Evolutionary conservation across 2,888 invertebrate species (phyloP).

Genomic region (Lissocephala sabroskyi): DNA sequence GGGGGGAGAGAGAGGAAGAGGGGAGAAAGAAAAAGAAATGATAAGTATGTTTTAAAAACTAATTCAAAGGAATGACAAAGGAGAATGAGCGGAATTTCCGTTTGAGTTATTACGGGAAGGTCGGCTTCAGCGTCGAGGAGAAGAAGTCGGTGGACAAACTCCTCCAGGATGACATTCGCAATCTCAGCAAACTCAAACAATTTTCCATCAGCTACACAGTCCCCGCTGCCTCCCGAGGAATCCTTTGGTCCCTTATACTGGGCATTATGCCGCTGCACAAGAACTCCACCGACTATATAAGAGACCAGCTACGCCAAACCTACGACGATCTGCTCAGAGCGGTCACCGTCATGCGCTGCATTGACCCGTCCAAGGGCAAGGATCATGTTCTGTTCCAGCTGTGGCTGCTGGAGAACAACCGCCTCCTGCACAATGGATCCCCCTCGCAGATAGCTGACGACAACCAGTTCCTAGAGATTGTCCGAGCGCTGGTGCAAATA

Average conservation of each 20-base stretch:
- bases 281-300: slow-evolving; percentile 83
- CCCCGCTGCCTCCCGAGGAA: slow-evolving; percentile 82
- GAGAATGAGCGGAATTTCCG: slow-evolving; percentile 87
- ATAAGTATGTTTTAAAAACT: too few relatives aligned
- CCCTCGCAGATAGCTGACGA: slow-evolving; percentile 70
- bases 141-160: slow-evolving; percentile 92
- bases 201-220: slow-evolving; percentile 90
- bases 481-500: slow-evolving; percentile 80
- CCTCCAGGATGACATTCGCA: slow-evolving; percentile 83
- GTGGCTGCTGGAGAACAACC: slow-evolving; percentile 85
- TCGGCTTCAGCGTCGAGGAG: slow-evolving; percentile 91
- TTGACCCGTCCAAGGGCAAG: slow-evolving; percentile 76
- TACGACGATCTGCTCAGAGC: slow-evolving; percentile 83
- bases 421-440: slow-evolving; percentile 37
- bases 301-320: slow-evolving; percentile 79
- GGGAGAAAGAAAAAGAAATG: too few relatives aligned
- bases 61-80: too few relatives aligned
- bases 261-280: slow-evolving; percentile 86
- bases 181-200: slow-evolving; percentile 81
- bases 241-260: slow-evolving; percentile 89
- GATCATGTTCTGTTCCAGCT: slow-evolving; percentile 82
- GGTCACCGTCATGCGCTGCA: slow-evolving; percentile 78
- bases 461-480: slow-evolving; percentile 78
- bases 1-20: too few relatives aligned
- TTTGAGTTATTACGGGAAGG: slow-evolving; percentile 88